Base-by-base conservation (phyloP, 2,113 vertebrate species). In the Gnathochromis pfefferi region DNA sequence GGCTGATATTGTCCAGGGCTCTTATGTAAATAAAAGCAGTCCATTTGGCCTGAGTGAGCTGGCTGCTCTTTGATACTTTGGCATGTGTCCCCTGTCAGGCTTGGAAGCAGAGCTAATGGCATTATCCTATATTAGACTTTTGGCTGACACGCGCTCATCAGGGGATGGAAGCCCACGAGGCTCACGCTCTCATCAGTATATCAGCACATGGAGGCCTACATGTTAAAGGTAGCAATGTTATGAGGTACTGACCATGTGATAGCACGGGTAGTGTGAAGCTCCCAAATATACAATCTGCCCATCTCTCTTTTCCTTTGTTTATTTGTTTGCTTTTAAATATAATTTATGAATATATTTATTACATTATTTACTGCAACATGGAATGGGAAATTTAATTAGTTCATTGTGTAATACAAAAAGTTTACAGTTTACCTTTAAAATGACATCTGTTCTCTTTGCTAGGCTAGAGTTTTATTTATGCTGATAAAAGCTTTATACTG, bases 121-220 rank as follows among this genome's bases (percentile, higher is more conserved):
- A 96, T 96, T 95, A 95, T 57, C 92, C 80, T 42, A 68, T 92
- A 96, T 95, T 92, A 95, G 92, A 92, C 54, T 14, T 91, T 94
- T 95, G 95, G 94, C 95, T 88, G 68, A 75, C 31, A 45, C 75
- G 84, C 14, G 51, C 35, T 86, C 38, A 83, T 91, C 88, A 58
- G 54, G 87, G 81, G 88, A 94, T 83, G 31, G 42, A 9, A 7
- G 40, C 87, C 88, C 82, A 35, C 7, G 9, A 84, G 78, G 57
- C n/a, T 81, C 85, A n/a, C 17, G 2, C 73, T 51, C 45, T 33
- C 45, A 31, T 78, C 45, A 78, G 45, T 49, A 47, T 31, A 31
- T 49, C 28, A 60, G 42, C 70, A 78, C 45, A n/a, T 13, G 10
- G 10, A 78, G 73, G 45, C 17, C 45, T 31, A 26, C n/a, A n/a